A percentile compares a stretch with the other conserved stretches of the same genome.
phyloP scores from a whole-genome alignment of 2,113 vertebrate genomes.

The Hippocampus guttulatus region DNA sequence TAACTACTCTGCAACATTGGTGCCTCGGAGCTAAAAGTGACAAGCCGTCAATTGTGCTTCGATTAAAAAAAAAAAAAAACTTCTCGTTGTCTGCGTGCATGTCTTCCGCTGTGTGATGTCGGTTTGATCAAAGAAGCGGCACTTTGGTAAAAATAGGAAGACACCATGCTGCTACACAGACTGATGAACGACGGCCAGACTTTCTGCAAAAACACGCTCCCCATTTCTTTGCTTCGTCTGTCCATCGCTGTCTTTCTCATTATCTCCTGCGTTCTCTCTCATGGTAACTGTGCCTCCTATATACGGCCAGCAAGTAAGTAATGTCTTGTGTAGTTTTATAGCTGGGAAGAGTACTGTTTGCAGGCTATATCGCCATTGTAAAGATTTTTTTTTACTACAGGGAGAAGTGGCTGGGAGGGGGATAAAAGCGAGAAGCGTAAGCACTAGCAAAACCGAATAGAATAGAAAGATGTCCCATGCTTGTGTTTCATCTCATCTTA shows the following conservation, averaged over 20 bases:
- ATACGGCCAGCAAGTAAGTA: conserved; percentile 20
- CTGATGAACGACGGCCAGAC: conserved; percentile 52
- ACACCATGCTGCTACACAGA: conserved; percentile 63
- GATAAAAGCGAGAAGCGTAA: conserved; percentile 38
- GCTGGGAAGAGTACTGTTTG: conserved; percentile 6
- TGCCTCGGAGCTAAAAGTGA: conserved; percentile 66
- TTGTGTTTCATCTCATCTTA: conserved; percentile 62
- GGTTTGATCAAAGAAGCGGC: conserved; percentile 65
- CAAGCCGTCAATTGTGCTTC: conserved; percentile 70
- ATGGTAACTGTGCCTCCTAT: conserved; percentile 28
- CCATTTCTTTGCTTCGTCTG: conserved; percentile 34
- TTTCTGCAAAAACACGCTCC: conserved; percentile 39
- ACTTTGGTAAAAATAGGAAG: conserved; percentile 70
- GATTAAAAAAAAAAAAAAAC: conserved; percentile 54
- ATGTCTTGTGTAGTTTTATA: conserved; percentile 26
- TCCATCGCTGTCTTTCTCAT: conserved; percentile 38
- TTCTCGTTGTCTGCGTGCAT: conserved; percentile 45
- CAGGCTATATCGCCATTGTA: conserved; percentile 20
- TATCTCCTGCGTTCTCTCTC: conserved; percentile 26
- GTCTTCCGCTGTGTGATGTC: conserved; percentile 64
- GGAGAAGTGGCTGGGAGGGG: conserved; percentile 12
- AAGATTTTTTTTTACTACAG: conserved; percentile 26
- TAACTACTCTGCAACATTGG: conserved; percentile 53
- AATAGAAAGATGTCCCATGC: conserved; percentile 38
- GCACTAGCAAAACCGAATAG: conserved; percentile 40